Evolutionary conservation across 2,113 vertebrate genomes (phyloP).

Genomic region (Larimichthys crocea): DNA sequence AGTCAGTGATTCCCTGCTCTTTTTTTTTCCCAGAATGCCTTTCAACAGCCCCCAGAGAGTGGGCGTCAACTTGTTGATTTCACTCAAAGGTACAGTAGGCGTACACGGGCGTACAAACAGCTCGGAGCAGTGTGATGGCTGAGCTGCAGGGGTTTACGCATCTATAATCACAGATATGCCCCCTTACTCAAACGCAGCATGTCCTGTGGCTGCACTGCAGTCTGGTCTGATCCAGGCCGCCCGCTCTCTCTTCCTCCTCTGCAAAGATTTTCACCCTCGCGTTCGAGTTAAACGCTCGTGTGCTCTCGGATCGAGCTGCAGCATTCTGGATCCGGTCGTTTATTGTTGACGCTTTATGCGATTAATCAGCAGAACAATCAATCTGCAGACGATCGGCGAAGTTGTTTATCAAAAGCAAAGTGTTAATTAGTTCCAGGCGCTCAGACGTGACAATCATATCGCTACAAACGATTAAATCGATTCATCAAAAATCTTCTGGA

Average conservation of each 20-base stretch:
- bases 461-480: not conserved
- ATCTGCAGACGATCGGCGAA: not conserved
- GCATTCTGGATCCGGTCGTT: not conserved
- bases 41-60: slow-evolving; percentile 60
- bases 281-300: not conserved
- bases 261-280: not conserved
- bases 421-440: not conserved
- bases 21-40: slow-evolving; percentile 62
- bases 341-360: not conserved
- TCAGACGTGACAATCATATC: not conserved
- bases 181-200: slow-evolving; percentile 4
- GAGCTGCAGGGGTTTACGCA: slow-evolving; percentile 34
- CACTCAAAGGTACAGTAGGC: slow-evolving; percentile 63
- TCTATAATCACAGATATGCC: slow-evolving; percentile 13
- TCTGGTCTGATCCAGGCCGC: not conserved
- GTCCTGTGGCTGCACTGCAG: slow-evolving; percentile 32
- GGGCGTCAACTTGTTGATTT: slow-evolving; percentile 62
- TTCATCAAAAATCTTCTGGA: not conserved
- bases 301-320: not conserved
- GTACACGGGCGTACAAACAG: slow-evolving; percentile 44
- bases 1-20: slow-evolving; percentile 45
- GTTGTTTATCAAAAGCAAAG: not conserved
- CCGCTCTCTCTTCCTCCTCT: not conserved
- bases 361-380: not conserved
- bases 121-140: slow-evolving; percentile 38